Evolutionary conservation across 1,140 invertebrate genomes (phyloP).

Genomic region (Pseudobourletiella spinata): DNA sequence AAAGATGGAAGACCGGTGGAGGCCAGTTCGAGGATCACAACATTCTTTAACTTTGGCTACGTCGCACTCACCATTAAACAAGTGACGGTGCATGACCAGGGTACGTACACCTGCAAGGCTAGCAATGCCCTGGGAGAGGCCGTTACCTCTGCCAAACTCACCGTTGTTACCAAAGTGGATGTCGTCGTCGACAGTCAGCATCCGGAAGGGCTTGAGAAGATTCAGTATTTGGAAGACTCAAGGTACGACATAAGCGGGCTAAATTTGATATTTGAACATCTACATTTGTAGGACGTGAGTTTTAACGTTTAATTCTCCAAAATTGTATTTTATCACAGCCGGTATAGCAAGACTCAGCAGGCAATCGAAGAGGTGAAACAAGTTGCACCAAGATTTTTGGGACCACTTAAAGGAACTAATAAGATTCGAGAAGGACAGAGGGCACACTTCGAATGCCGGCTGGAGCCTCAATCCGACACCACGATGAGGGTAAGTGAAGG

Average conservation of each 20-base stretch:
- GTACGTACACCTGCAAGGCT: conserved; percentile 81
- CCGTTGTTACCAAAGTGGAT: conserved; percentile 74
- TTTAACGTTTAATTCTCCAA: too few species aligned
- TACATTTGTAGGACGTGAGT: too few species aligned
- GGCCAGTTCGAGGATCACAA: conserved; percentile 86
- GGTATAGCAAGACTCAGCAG: not conserved
- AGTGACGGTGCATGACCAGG: conserved; percentile 79
- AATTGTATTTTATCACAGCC: conserved; percentile 1
- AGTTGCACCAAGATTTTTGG: conserved; percentile 67
- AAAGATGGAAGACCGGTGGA: conserved; percentile 84
- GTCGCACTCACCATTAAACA: conserved; percentile 93
- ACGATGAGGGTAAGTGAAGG: conserved; percentile 58
- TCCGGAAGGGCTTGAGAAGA: conserved; percentile 75
- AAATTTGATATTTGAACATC: not conserved
- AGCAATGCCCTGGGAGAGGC: conserved; percentile 81
- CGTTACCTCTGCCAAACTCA: conserved; percentile 75
- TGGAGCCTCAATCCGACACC: conserved; percentile 85
- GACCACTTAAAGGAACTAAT: conserved; percentile 77
- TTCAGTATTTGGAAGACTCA: conserved; percentile 77
- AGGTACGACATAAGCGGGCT: not conserved
- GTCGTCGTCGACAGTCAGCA: conserved; percentile 77
- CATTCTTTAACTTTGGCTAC: conserved; percentile 93
- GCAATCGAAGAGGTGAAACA: conserved; percentile 7
- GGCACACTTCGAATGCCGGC: conserved; percentile 89
- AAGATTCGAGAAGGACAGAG: conserved; percentile 92